Evolutionary conservation across 2,888 invertebrate species (phyloP), one percentile per base, ranked within the genome.

Genomic region (Spodoptera littoralis): DNA sequence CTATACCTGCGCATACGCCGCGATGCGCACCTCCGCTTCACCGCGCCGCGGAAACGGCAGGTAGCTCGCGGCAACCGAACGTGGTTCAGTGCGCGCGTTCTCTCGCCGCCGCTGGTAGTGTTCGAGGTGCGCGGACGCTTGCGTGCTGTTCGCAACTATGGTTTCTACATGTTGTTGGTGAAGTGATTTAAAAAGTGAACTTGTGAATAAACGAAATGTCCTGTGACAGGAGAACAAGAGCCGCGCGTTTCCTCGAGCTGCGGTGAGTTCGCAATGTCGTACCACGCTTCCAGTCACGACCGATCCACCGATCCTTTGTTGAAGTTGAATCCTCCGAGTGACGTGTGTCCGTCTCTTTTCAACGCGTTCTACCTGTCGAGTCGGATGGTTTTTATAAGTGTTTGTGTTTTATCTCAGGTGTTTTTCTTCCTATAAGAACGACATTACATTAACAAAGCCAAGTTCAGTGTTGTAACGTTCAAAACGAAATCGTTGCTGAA

Each of bases 31-130:
- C 92, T 91, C 91, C 92, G 91, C 91, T 89, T 88, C 88, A 83
- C 89, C 88, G 87, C 90, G 86, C 88, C 86, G 86, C 90, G 90
- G 90, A 90, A 88, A 88, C 90, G 88, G 89, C 92, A 91, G 93
- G 92, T 92, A 92, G 90, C 86, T 84, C 80, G 88, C 88, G 86
- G 85, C 83, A 82, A 88, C 79, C 86, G 87, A 83, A 79, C 88
- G 84, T 81, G 84, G 84, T 88, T 93, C 93, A 94, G 93, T 94
- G 92, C 91, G 94, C 93, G 93, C 93, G 93, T 85, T 93, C 93
- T 88, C 92, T 94, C 93, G 93, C 89, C 90, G 92, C 89, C 90
- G 87, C 88, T 90, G 93, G 94, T 93, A 93, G 94, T 94, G 93
- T 94, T 85, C 84, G 89, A 86, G 82, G 89, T 88, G 92, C 91